phyloP scores from a whole-genome alignment of 2,797 vertebrate genomes.

The Centropyge bicolor region DNA sequence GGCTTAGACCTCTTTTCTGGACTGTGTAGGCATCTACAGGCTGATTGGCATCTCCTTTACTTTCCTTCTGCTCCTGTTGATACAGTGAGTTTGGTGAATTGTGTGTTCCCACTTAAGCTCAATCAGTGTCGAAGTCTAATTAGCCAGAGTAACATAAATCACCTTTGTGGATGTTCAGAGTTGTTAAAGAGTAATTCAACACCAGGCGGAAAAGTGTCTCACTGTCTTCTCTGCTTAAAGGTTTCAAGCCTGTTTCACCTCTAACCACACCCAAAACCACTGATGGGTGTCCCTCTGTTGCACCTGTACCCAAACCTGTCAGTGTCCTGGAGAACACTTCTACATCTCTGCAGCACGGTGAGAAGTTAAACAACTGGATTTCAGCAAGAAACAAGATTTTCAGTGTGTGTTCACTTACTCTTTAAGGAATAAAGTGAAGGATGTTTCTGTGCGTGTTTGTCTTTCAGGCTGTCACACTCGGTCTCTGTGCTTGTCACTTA shows the following conservation, averaged over 20 bases:
- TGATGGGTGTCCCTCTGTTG: background rate
- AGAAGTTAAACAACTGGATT: background rate
- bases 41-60: background rate
- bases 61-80: background rate
- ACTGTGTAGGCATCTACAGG: background rate
- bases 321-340: background rate
- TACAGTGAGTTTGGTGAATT: background rate
- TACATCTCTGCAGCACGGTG: background rate
- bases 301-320: background rate
- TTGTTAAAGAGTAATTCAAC: background rate
- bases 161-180: background rate
- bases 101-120: background rate
- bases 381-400: background rate
- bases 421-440: constrained; percentile 4
- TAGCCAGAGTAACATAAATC: background rate
- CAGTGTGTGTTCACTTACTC: background rate
- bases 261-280: background rate
- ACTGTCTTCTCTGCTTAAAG: background rate
- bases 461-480: constrained; percentile 11
- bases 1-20: background rate
- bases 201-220: no score
- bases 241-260: background rate
- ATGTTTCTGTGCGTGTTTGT: background rate
- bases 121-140: background rate
- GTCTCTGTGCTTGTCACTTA: constrained; percentile 27